These are phyloP conservation scores for Anguilla japonica DNA, from an alignment of 2,113 vertebrate genomes.

Conservation along the genomic window DNA sequence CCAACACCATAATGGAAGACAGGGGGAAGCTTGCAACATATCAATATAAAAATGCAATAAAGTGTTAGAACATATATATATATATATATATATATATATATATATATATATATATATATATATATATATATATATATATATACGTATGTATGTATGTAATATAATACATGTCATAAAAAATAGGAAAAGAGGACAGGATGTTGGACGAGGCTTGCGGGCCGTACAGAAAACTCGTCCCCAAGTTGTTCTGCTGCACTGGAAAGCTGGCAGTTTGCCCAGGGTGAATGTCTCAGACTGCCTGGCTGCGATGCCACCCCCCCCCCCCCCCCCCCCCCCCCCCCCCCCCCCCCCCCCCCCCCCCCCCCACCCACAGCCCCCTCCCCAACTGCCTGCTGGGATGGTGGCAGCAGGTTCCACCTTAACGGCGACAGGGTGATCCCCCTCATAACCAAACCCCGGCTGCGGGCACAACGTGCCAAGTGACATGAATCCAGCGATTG, in stretches of 20 bases:
- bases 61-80: too few species aligned
- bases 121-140: too few species aligned
- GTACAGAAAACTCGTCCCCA: neutral
- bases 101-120: neutral
- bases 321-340: neutral
- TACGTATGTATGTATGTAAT: neutral
- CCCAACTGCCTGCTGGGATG: neutral
- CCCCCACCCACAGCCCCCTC: neutral
- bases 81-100: too few species aligned
- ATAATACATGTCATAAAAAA: neutral
- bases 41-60: too few species aligned
- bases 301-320: slow-evolving; percentile 1
- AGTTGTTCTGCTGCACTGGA: neutral
- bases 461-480: slow-evolving; percentile 22
- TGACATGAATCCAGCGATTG: slow-evolving; percentile 54
- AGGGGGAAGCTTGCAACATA: too few species aligned
- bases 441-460: slow-evolving; percentile 3
- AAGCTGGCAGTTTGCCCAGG: neutral
- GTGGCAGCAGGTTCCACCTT: slow-evolving; percentile 23
- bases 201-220: neutral
- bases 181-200: neutral
- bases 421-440: slow-evolving; percentile 8
- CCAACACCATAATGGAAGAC: too few species aligned
- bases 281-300: slow-evolving; percentile 20
- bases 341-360: neutral